Conservation (phyloP, 2,113 vertebrate genomes). For the Caloenas nicobarica region DNA sequence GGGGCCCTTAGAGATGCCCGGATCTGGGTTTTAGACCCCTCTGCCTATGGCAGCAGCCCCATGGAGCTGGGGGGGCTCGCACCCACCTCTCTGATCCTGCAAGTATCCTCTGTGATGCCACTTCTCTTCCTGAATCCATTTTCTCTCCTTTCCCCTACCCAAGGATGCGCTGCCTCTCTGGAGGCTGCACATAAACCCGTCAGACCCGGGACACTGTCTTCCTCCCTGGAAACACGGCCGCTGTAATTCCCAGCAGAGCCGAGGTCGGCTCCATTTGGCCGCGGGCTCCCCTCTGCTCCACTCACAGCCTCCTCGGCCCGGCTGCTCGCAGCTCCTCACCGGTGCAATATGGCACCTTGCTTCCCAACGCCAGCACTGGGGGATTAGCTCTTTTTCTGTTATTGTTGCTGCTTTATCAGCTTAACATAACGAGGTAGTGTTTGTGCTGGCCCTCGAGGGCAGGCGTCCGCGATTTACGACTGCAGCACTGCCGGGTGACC, state of each 20-base stretch:
- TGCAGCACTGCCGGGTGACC: neutral
- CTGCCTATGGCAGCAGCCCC: neutral
- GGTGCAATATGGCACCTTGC: constrained; percentile 1
- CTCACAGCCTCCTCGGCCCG: neutral
- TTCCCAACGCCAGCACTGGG: neutral
- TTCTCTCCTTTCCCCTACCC: neutral
- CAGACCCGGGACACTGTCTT: neutral
- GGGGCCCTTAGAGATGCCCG: neutral
- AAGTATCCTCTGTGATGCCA: neutral
- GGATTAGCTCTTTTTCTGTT: constrained; percentile 23
- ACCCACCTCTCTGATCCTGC: accelerated
- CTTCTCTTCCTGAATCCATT: constrained; percentile 4
- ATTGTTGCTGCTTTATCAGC: constrained; percentile 52
- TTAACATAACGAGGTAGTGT: constrained; percentile 35
- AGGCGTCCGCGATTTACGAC: constrained; percentile 53
- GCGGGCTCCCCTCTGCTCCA: accelerated
- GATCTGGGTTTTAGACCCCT: neutral
- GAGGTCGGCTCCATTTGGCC: neutral
- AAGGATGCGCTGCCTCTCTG: neutral
- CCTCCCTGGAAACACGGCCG: neutral
- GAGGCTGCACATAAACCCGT: neutral
- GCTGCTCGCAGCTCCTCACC: neutral
- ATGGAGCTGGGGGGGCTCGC: neutral
- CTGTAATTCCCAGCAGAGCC: neutral
- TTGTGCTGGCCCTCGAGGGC: constrained; percentile 17